Evolutionary conservation across 2,888 invertebrate species (phyloP).

Genomic region (Mactromeris polynyma): DNA sequence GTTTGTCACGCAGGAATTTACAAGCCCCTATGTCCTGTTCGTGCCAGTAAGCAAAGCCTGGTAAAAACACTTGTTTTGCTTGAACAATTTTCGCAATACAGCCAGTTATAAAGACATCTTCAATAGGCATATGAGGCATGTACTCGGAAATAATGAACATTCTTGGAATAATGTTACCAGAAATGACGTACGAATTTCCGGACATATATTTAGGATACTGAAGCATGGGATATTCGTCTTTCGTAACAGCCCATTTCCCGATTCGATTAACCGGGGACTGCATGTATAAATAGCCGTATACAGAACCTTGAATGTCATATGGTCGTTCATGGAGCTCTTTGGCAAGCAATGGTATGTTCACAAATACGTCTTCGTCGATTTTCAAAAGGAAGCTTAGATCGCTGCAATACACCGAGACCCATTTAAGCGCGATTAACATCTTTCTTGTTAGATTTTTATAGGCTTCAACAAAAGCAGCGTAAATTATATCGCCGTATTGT

Average conservation of each 20-base stretch:
- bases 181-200: conserved; percentile 77
- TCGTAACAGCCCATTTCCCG: conserved; percentile 74
- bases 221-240: conserved; percentile 65
- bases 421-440: conserved; percentile 69
- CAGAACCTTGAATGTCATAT: conserved; percentile 56
- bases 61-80: conserved; percentile 33
- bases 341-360: conserved; percentile 66
- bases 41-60: conserved; percentile 45
- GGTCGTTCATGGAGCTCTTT: conserved; percentile 43
- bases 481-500: conserved; percentile 67
- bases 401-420: conserved; percentile 66
- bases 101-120: conserved; percentile 81
- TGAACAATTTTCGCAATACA: conserved; percentile 71
- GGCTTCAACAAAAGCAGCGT: conserved; percentile 69
- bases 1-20: conserved; percentile 27
- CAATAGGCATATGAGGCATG: conserved; percentile 75
- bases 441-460: conserved; percentile 72
- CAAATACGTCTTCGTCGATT: conserved; percentile 73
- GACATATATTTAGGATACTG: conserved; percentile 75
- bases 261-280: conserved; percentile 61
- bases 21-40: conserved; percentile 43
- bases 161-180: conserved; percentile 65
- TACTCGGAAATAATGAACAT: conserved; percentile 70
- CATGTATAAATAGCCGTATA: conserved; percentile 64
- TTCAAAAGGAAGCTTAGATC: conserved; percentile 70